phyloP scores from a whole-genome alignment of 1,140 invertebrate species.

The Lucilia sericata region DNA sequence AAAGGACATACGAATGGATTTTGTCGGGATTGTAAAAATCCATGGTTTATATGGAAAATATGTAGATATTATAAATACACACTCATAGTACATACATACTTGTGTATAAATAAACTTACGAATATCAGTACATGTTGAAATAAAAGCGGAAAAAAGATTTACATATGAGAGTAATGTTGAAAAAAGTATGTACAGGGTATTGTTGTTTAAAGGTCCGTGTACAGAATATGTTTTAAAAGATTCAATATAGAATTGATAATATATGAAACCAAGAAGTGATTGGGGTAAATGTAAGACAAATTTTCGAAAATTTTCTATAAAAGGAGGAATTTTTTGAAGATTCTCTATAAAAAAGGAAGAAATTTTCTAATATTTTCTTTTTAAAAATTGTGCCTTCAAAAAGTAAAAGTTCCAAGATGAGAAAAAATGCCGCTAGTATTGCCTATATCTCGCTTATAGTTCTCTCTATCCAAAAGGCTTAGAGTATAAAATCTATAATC shows the following conservation, averaged over 20 bases:
- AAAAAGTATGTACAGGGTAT: background rate
- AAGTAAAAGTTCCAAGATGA: too few species aligned
- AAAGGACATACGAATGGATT: conserved; percentile 45
- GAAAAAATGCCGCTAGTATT: too few species aligned
- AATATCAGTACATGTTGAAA: background rate
- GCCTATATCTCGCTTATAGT: too few species aligned
- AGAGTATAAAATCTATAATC: background rate
- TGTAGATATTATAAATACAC: too few species aligned
- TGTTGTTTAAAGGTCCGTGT: background rate
- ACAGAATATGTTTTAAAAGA: background rate
- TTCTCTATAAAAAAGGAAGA: too few species aligned
- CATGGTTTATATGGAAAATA: background rate
- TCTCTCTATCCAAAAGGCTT: background rate
- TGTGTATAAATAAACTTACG: background rate
- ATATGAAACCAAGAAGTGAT: too few species aligned
- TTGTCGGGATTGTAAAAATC: conserved; percentile 45
- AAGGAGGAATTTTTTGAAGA: too few species aligned
- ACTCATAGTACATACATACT: background rate
- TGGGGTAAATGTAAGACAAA: too few species aligned
- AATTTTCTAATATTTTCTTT: too few species aligned
- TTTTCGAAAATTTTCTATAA: too few species aligned
- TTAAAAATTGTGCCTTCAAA: too few species aligned
- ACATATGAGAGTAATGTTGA: background rate
- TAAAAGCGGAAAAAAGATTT: background rate
- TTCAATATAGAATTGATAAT: too few species aligned